phyloP scores from a whole-genome alignment of 2,888 invertebrate genomes.

The Caenorhabditis plicata region DNA sequence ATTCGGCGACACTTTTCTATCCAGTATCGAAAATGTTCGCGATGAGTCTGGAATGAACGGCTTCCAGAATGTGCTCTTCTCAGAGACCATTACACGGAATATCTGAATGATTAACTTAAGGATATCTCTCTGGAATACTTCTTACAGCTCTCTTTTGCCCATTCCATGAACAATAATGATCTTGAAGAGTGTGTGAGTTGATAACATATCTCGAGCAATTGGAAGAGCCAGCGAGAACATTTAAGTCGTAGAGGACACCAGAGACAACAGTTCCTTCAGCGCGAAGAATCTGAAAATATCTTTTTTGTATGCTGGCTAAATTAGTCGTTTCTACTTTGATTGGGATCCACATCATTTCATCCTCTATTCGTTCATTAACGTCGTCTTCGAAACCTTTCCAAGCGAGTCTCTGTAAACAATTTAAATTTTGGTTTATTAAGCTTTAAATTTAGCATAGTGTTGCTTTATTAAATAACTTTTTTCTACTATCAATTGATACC shows the following conservation, averaged over 20 bases:
- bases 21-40: conserved; percentile 19
- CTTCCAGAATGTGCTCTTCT: conserved; percentile 19
- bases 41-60: conserved; percentile 25
- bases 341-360: conserved; percentile 33
- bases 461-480: too few species aligned
- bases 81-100: conserved; percentile 20
- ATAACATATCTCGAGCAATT: conserved; percentile 38
- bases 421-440: too few species aligned
- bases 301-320: background rate
- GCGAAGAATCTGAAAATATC: conserved; percentile 12
- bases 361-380: conserved; percentile 31
- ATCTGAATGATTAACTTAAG: too few species aligned
- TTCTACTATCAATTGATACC: too few species aligned
- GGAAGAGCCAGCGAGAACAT: conserved; percentile 35
- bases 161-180: conserved; percentile 22
- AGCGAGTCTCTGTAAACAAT: conserved; percentile 25
- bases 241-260: conserved; percentile 35
- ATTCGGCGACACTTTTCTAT: conserved; percentile 20
- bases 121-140: too few species aligned
- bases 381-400: conserved; percentile 39
- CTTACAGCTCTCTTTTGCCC: conserved; percentile 21
- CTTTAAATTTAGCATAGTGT: too few species aligned
- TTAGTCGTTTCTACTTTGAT: conserved; percentile 26
- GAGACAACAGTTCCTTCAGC: conserved; percentile 32
- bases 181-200: conserved; percentile 19